These are phyloP conservation scores for Nematostella vectensis DNA, from an alignment of 92 coral and sea anemone genomes.

Conservation along the genomic window DNA sequence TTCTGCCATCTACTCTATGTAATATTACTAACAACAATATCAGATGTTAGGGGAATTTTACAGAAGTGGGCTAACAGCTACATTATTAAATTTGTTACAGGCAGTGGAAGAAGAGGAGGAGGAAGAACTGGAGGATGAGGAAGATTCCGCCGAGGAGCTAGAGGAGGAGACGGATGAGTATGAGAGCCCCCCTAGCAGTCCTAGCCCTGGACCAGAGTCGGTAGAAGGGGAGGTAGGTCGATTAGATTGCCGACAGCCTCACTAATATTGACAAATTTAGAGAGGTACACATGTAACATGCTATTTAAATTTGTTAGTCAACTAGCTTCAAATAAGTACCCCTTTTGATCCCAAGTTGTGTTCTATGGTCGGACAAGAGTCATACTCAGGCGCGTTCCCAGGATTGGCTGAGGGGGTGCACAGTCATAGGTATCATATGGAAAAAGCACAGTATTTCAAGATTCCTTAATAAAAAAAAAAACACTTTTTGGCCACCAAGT, in stretches of 20 bases:
- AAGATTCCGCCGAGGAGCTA: slow-evolving; percentile 87
- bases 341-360: too few relatives aligned
- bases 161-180: slow-evolving; percentile 98
- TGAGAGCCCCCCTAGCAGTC: slow-evolving; percentile 70
- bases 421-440: too few relatives aligned
- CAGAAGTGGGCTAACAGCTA: neutral
- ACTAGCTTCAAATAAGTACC: too few relatives aligned
- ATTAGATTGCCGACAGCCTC: too few relatives aligned
- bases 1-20: neutral
- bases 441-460: too few relatives aligned
- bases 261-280: neutral
- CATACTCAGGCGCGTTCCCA: too few relatives aligned
- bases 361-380: too few relatives aligned
- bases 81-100: slow-evolving; percentile 8
- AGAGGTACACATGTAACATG: too few relatives aligned
- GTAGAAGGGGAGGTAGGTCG: slow-evolving; percentile 94
- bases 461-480: too few relatives aligned
- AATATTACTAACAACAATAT: neutral
- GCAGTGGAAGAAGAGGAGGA: slow-evolving; percentile 79
- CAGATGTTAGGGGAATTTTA: neutral
- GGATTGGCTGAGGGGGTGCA: too few relatives aligned
- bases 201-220: slow-evolving; percentile 70
- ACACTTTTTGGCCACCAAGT: too few relatives aligned
- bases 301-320: too few relatives aligned
- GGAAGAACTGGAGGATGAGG: slow-evolving; percentile 91